A percentile compares a stretch with the other conserved stretches of the same genome.
phyloP scores from a whole-genome alignment of 2,113 vertebrate species.

The Gulo gulo region DNA sequence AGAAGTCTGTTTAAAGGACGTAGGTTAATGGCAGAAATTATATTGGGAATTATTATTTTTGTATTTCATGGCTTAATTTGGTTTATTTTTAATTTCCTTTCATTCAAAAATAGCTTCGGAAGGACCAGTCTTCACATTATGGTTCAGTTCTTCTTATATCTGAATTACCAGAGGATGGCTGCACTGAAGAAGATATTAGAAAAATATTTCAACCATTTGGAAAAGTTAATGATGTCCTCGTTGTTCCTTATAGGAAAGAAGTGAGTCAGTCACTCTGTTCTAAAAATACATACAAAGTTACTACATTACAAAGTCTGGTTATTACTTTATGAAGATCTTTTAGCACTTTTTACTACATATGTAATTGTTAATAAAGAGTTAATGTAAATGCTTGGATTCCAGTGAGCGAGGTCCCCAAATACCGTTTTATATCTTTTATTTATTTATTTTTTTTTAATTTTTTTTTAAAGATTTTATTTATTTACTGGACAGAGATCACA shows the following conservation, averaged over 20 bases:
- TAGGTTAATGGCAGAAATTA: not conserved
- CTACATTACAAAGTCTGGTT: not conserved
- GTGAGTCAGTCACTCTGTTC: constrained; percentile 65
- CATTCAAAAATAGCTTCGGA: constrained; percentile 67
- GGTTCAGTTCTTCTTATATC: constrained; percentile 82
- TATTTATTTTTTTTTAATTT: too few species aligned
- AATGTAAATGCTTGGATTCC: constrained; percentile 8
- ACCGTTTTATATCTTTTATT: not conserved
- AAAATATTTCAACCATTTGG: constrained; percentile 87
- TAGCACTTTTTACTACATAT: not conserved
- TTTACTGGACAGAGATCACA: too few species aligned
- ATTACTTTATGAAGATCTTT: not conserved
- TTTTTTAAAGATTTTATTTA: too few species aligned
- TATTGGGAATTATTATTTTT: not conserved
- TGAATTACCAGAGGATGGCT: constrained; percentile 83
- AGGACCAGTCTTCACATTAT: constrained; percentile 75
- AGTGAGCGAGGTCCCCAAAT: not conserved
- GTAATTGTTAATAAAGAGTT: constrained; percentile 9
- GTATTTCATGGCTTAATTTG: not conserved
- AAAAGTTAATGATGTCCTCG: constrained; percentile 83
- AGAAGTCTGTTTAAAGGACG: not conserved
- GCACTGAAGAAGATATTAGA: constrained; percentile 84
- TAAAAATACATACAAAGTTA: not conserved
- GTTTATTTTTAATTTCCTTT: constrained; percentile 43
- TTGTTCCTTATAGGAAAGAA: constrained; percentile 85